phyloP scores from a whole-genome alignment of 2,888 invertebrate genomes.

The Penaeus monodon region DNA sequence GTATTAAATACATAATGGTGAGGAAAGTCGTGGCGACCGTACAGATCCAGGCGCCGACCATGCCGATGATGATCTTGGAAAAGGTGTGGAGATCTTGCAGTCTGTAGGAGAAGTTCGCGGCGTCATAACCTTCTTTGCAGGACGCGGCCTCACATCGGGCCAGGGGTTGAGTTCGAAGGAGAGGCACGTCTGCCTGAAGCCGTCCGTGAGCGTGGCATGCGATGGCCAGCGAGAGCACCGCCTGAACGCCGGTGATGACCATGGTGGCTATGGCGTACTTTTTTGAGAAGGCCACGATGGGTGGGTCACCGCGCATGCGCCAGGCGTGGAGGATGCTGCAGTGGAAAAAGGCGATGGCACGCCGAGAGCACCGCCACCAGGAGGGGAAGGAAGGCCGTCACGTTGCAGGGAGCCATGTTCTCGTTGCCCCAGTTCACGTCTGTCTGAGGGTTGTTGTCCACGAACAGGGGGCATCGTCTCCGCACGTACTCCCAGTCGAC shows the following conservation, averaged over 20 bases:
- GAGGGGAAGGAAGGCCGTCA: constrained; percentile 41
- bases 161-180: constrained; percentile 29
- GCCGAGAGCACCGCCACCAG: constrained; percentile 28
- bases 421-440: constrained; percentile 36
- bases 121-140: constrained; percentile 3
- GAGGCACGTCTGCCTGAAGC: constrained; percentile 40
- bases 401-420: constrained; percentile 35
- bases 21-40: neutral
- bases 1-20: neutral
- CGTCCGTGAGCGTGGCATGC: constrained; percentile 40
- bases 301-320: neutral
- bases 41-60: constrained; percentile 23
- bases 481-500: constrained; percentile 20
- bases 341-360: constrained; percentile 28
- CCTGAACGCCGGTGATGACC: constrained; percentile 6
- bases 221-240: constrained; percentile 1
- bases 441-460: constrained; percentile 21
- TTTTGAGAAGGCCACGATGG: constrained; percentile 7
- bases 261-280: constrained; percentile 5
- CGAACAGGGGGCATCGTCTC: constrained; percentile 40
- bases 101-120: constrained; percentile 10
- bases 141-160: constrained; percentile 8
- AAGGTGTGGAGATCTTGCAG: constrained; percentile 18
- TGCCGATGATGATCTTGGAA: neutral
- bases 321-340: constrained; percentile 36